These are phyloP conservation scores for Pelusios castaneus DNA, from an alignment of 2,113 vertebrate species.

Conservation along the genomic window DNA sequence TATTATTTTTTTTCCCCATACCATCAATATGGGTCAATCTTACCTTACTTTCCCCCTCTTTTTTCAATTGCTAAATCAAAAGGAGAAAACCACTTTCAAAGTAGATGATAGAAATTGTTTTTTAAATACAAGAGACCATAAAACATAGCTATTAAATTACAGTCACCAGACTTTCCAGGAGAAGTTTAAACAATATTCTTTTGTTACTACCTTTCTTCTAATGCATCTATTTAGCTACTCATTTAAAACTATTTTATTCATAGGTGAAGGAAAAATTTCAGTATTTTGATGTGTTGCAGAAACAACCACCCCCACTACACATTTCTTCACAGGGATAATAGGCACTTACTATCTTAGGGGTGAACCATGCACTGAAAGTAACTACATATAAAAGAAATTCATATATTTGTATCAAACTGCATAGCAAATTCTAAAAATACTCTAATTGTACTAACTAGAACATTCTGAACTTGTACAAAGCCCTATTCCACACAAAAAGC, in stretches of 20 bases:
- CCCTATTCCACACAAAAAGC: background rate
- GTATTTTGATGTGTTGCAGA: background rate
- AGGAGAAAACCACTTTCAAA: background rate
- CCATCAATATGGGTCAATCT: background rate
- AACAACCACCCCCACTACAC: background rate
- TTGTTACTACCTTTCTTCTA: background rate
- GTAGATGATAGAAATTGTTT: background rate
- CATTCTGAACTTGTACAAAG: background rate
- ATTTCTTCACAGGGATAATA: background rate
- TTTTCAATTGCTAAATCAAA: background rate
- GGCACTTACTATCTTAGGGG: background rate
- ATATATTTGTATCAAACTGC: background rate
- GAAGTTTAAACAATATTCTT: background rate
- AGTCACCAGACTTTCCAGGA: background rate
- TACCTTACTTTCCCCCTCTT: background rate
- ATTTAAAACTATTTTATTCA: background rate
- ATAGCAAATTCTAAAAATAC: background rate
- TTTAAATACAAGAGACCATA: background rate
- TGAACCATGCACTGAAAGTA: background rate
- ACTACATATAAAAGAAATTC: background rate
- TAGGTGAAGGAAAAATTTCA: background rate
- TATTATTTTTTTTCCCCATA: background rate
- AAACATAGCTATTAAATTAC: background rate
- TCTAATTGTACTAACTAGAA: fast-evolving
- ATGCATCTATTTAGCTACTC: background rate